A percentile compares a stretch with the other conserved stretches of the same genome.
phyloP scores from a whole-genome alignment of 2,113 vertebrate species.

The Albula goreensis region DNA sequence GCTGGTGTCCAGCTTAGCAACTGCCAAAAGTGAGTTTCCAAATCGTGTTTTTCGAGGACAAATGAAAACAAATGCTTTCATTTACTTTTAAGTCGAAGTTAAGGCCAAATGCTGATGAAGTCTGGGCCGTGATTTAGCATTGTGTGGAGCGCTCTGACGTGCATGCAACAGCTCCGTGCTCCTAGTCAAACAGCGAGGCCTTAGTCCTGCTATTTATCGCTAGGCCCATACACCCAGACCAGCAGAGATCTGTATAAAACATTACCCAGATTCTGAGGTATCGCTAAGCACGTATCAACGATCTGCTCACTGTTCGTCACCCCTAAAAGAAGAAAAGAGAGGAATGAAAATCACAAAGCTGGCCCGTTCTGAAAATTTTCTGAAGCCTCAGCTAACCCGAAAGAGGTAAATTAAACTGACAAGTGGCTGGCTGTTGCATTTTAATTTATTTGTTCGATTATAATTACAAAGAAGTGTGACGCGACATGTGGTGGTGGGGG shows the following conservation, averaged over 20 bases:
- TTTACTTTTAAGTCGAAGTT: too few species aligned
- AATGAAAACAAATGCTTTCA: too few species aligned
- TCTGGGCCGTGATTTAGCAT: too few species aligned
- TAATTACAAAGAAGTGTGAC: not conserved
- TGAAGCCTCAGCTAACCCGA: not conserved
- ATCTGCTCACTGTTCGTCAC: not conserved
- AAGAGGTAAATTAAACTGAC: conserved; percentile 13
- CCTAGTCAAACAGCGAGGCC: conserved; percentile 58
- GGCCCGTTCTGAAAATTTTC: not conserved
- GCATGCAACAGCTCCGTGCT: conserved; percentile 54
- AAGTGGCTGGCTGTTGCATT: not conserved
- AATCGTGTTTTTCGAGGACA: too few species aligned
- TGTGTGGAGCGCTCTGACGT: conserved; percentile 43
- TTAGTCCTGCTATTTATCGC: conserved; percentile 45
- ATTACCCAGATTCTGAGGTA: too few species aligned
- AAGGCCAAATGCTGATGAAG: too few species aligned
- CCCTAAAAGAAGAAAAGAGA: not conserved
- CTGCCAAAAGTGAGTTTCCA: too few species aligned
- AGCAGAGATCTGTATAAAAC: conserved; percentile 45
- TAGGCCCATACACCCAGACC: too few species aligned
- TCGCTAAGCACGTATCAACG: too few species aligned
- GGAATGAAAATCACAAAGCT: not conserved
- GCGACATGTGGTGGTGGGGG: not conserved
- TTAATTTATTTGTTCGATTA: conserved; percentile 8
- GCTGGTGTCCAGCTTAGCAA: too few species aligned